Conservation (phyloP, 2,888 invertebrate species). For the Pseudococcus jackbeardsleyi region DNA sequence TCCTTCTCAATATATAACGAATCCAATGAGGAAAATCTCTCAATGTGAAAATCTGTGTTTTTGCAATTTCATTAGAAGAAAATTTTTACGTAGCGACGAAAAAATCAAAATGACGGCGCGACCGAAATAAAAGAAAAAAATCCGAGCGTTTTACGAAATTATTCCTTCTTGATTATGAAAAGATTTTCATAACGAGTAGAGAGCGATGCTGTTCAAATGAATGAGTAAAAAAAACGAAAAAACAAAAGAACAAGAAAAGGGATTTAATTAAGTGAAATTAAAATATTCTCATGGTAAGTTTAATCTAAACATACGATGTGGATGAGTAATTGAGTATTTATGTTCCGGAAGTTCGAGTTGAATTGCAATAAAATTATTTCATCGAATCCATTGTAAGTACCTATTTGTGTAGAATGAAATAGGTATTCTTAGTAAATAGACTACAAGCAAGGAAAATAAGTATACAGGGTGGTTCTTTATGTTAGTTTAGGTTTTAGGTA, state of each 20-base stretch:
- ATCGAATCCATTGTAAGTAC: too few species aligned
- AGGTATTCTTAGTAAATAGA: too few species aligned
- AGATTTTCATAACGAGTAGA: neutral
- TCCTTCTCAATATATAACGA: neutral
- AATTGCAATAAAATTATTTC: too few species aligned
- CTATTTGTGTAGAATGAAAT: too few species aligned
- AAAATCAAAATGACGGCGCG: neutral
- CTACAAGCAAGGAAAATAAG: too few species aligned
- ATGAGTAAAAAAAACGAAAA: neutral
- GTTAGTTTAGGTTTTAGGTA: too few species aligned
- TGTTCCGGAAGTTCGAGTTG: too few species aligned
- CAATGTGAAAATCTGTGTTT: neutral
- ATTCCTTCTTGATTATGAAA: slow-evolving; percentile 2
- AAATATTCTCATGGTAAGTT: neutral
- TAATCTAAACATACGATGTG: neutral
- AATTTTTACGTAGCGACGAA: neutral
- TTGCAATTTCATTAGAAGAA: slow-evolving; percentile 11
- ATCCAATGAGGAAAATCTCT: slow-evolving; percentile 8
- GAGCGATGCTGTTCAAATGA: neutral
- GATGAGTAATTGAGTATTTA: neutral
- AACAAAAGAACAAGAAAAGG: neutral
- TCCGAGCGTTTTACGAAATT: neutral
- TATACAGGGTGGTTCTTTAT: too few species aligned
- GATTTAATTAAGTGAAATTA: slow-evolving; percentile 19
- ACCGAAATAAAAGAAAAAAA: neutral